Evolutionary conservation across 53 echinoderm and acorn worm genomes (phyloP).

Genomic region (Luidia sarsii): DNA sequence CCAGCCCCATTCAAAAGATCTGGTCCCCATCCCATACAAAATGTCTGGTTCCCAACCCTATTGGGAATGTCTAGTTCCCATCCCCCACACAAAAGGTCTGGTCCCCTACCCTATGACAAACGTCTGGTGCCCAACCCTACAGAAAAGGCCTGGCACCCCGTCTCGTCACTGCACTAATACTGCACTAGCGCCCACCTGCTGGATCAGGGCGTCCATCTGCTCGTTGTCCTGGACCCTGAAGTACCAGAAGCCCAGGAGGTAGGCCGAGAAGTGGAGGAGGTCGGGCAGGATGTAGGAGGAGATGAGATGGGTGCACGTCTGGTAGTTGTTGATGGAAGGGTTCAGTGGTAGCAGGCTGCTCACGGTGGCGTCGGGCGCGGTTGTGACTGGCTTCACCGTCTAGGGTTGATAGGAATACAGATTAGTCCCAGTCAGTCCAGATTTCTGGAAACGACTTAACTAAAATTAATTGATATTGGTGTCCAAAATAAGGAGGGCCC

Average conservation of each 20-base stretch:
- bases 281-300: constrained; percentile 57
- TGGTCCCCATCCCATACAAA: no score
- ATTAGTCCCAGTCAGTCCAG: no score
- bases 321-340: not conserved
- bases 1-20: no score
- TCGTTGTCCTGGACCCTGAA: constrained; percentile 69
- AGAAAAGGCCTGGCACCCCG: not conserved
- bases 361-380: no score
- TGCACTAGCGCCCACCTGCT: constrained; percentile 60
- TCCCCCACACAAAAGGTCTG: not conserved
- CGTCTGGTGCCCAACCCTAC: not conserved
- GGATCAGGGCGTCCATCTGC: constrained; percentile 63
- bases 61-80: not conserved
- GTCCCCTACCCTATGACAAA: not conserved
- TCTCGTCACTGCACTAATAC: no score
- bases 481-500: no score
- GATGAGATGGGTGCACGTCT: constrained; percentile 48
- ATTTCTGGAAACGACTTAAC: no score
- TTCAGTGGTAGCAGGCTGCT: not conserved
- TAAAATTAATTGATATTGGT: no score
- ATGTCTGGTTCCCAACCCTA: no score
- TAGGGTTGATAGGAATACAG: no score
- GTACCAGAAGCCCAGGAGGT: constrained; percentile 59
- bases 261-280: constrained; percentile 62
- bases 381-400: not conserved